These are phyloP conservation scores for Drosophila meridionalis DNA, from an alignment of 2,888 invertebrate genomes.

Conservation along the genomic window DNA sequence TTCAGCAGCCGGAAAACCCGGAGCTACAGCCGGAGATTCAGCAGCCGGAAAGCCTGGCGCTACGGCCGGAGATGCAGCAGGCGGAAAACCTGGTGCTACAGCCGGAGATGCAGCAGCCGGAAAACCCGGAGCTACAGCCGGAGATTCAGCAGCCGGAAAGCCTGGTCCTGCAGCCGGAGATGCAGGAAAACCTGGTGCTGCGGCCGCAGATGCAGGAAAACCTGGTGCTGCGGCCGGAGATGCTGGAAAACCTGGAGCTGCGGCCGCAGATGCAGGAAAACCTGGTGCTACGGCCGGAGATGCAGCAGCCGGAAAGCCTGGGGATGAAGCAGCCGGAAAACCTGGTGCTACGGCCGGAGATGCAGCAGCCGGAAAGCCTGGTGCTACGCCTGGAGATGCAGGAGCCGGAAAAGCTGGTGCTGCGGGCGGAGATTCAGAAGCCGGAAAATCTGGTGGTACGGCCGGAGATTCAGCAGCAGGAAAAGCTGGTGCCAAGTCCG, in stretches of 20 bases:
- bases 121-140: background rate
- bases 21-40: background rate
- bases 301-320: constrained; percentile 4
- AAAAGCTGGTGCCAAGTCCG: background rate
- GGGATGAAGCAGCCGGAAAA: background rate
- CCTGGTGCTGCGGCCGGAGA: background rate
- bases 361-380: background rate
- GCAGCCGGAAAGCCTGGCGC: constrained; percentile 5
- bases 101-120: background rate
- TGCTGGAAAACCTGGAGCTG: constrained; percentile 5
- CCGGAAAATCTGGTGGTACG: constrained; percentile 2
- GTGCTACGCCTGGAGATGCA: background rate
- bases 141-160: constrained; percentile 7
- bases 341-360: constrained; percentile 7
- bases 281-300: background rate
- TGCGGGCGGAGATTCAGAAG: background rate
- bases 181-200: constrained; percentile 3
- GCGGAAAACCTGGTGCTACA: background rate
- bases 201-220: background rate
- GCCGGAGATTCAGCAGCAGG: background rate
- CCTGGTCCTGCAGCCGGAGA: background rate
- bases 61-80: background rate
- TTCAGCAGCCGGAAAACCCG: background rate
- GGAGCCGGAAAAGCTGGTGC: background rate
- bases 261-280: background rate